phyloP scores from a whole-genome alignment of 2,113 vertebrate genomes.

The Xenus cinereus region DNA sequence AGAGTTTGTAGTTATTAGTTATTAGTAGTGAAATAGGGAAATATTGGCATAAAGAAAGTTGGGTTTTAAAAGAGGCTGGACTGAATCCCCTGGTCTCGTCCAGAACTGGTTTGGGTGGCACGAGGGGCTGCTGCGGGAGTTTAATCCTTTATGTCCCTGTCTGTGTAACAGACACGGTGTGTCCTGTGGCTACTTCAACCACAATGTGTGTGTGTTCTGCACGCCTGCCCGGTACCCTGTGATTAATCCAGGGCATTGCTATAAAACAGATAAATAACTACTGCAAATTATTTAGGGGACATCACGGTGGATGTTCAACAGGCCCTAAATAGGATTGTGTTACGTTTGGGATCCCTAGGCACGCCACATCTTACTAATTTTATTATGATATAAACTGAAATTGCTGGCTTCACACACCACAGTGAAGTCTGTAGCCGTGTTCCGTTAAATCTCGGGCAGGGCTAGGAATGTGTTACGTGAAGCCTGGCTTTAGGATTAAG shows the following conservation, averaged over 20 bases:
- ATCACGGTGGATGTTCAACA: fast-evolving
- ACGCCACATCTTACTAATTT: background rate
- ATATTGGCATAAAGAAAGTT: background rate
- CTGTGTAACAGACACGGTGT: background rate
- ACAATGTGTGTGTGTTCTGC: background rate
- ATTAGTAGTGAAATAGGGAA: background rate
- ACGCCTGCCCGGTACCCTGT: background rate
- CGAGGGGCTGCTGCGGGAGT: fast-evolving
- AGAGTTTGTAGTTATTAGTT: no score
- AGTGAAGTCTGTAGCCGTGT: fast-evolving
- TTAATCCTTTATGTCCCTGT: fast-evolving
- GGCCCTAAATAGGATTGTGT: background rate
- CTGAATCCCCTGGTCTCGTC: background rate
- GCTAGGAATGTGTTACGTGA: background rate
- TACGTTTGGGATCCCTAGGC: background rate
- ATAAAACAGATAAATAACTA: background rate
- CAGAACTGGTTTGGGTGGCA: no score
- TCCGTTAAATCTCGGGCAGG: background rate
- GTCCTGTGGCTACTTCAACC: background rate
- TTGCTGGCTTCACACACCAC: background rate
- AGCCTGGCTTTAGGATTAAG: background rate
- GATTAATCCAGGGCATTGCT: background rate
- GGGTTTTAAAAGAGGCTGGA: background rate
- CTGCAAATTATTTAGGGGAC: background rate
- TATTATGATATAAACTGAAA: background rate